Evolutionary conservation across 2,113 vertebrate genomes (phyloP).

Genomic region (Melospiza georgiana): DNA sequence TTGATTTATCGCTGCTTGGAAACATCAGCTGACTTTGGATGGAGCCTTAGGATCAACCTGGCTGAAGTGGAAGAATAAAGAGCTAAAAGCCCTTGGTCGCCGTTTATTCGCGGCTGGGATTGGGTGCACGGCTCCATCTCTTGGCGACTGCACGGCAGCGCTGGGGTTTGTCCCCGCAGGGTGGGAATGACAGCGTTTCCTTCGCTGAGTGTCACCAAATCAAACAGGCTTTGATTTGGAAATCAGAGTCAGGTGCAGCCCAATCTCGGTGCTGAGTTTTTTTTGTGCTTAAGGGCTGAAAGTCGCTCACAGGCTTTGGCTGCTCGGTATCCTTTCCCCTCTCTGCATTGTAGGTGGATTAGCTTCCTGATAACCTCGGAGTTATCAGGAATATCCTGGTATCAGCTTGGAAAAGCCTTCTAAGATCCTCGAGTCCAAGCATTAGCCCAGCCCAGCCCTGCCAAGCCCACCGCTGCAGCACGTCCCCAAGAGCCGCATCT

Average conservation of each 20-base stretch:
- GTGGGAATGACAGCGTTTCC: background rate
- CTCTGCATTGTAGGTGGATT: fast-evolving
- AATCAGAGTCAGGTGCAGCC: background rate
- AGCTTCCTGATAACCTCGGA: no score
- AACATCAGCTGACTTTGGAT: conserved; percentile 2
- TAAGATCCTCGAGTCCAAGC: background rate
- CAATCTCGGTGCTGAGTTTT: background rate
- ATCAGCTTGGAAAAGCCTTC: background rate
- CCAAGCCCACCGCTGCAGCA: background rate
- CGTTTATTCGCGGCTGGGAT: fast-evolving
- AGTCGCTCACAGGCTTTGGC: fast-evolving
- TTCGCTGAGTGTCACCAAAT: background rate
- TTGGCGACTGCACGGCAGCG: background rate
- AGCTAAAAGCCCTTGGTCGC: background rate
- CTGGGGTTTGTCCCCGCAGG: background rate
- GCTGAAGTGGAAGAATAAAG: background rate
- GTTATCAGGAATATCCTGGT: background rate
- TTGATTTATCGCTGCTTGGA: background rate
- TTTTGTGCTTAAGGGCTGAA: background rate
- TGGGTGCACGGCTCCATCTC: conserved; percentile 27
- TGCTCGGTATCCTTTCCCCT: fast-evolving
- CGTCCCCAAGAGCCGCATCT: background rate
- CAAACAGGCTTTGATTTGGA: background rate
- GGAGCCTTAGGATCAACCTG: background rate
- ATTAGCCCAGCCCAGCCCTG: background rate